These are phyloP conservation scores for Megalopta genalis DNA, from an alignment of 1,140 invertebrate species.

Conservation along the genomic window DNA sequence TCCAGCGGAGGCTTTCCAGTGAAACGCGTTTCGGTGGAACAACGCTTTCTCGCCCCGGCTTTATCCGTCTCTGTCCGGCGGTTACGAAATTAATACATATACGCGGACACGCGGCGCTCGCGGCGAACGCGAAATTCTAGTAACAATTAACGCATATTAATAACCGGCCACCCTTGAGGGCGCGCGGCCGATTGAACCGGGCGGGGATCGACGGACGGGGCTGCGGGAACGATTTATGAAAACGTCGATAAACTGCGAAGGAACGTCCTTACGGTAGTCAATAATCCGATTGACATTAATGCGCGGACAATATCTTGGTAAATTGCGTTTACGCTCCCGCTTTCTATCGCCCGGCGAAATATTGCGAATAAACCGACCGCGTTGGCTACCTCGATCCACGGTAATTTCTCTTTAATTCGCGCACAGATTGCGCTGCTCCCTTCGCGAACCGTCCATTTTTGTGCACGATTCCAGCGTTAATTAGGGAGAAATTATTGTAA, in stretches of 20 bases:
- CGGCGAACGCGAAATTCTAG: background rate
- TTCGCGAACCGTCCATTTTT: no score
- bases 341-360: background rate
- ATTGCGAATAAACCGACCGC: background rate
- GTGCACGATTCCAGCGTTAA: no score
- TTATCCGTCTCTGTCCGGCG: no score
- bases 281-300: background rate
- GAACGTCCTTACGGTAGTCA: background rate
- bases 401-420: no score
- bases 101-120: no score
- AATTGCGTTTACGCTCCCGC: background rate
- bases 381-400: no score
- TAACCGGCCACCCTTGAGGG: background rate
- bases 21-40: no score
- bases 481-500: no score
- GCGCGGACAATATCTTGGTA: background rate
- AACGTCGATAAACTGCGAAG: background rate
- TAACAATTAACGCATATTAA: slow-evolving; percentile 15
- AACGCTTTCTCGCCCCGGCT: background rate
- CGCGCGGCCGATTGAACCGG: background rate
- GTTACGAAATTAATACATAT: slow-evolving; percentile 12
- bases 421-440: no score
- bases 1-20: no score
- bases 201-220: background rate
- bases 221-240: background rate